Conservation (phyloP, 2,888 invertebrate genomes). For the Taphrorychus bicolor region DNA sequence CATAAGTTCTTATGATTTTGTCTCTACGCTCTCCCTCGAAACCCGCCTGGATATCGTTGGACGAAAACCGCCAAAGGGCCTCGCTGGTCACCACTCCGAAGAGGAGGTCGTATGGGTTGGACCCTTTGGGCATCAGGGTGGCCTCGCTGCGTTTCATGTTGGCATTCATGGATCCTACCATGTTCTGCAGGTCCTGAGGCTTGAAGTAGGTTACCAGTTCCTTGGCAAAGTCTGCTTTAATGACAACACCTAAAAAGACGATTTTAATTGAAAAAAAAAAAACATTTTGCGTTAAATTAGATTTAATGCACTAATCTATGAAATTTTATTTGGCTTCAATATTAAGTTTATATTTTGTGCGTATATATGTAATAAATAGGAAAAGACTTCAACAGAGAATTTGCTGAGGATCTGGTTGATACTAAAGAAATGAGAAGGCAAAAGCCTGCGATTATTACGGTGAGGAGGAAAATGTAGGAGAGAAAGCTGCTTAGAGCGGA, state of each 20-base stretch:
- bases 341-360: too few species aligned
- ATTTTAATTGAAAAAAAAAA: too few species aligned
- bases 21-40: conserved; percentile 89
- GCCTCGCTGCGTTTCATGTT: conserved; percentile 70
- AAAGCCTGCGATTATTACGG: too few species aligned
- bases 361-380: too few species aligned
- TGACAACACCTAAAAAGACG: conserved; percentile 78
- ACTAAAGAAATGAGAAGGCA: too few species aligned
- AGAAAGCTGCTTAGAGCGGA: too few species aligned
- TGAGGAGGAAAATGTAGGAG: too few species aligned
- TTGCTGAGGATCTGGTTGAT: too few species aligned
- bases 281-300: too few species aligned
- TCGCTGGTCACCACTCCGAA: conserved; percentile 93
- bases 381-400: too few species aligned
- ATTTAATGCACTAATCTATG: too few species aligned
- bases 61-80: conserved; percentile 90
- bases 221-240: conserved; percentile 85
- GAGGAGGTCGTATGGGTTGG: conserved; percentile 80
- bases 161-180: conserved; percentile 67
- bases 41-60: conserved; percentile 81
- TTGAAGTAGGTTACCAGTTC: conserved; percentile 76
- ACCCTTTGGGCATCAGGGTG: conserved; percentile 65
- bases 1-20: conserved; percentile 88
- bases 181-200: conserved; percentile 69
- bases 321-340: too few species aligned